Evolutionary conservation across 1,140 invertebrate species (phyloP), one percentile per base, ranked within the genome.

Genomic region (Anastatus disparis): DNA sequence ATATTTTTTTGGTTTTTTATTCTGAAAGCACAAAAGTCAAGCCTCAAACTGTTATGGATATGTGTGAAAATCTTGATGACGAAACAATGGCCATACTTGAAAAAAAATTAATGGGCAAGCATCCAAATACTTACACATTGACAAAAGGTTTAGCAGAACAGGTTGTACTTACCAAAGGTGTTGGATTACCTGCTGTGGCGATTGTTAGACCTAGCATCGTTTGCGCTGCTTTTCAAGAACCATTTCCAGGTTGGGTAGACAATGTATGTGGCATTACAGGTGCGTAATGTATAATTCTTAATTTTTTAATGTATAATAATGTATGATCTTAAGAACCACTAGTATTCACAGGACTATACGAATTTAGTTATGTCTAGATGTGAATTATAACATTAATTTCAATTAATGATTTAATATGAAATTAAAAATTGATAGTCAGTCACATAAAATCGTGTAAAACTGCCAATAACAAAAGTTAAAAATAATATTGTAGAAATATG

Each of bases 181-280:
- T 80, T 1, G 81, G 87, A 12, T 78, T 99, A 53, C 97, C 97
- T 0, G 89, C 97, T 0, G 88, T 94, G 4, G 93, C 94, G 15
- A 96, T 99, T 71, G 92, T 98, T 0, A 85, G 97, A 73, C 97
- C 97, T 0, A 97, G 96, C 1, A 98, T 98, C 71, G 91, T 95
- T 2, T 93, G 92, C 3, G 92, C 91, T 0, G 91, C 93, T 0
- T 89, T 89, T 77, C 88, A 89, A 70, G 93, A 95, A 79, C 93
- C 93, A 0, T 91, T 89, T 79, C 92, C 92, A 0, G 95, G 96
- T 1, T 99, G 97, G 97, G 93, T 97, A 55, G 97, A 99, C 82
- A 98, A 97, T 77, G 88, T 95, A n/a, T 95, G 93, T 81, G 97
- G 96, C 44, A 89, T 93, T n/a, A 92, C 84, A 46, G 82, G n/a